These are phyloP conservation scores for Melanostoma scalare DNA, from an alignment of 2,888 invertebrate species.

Conservation along the genomic window DNA sequence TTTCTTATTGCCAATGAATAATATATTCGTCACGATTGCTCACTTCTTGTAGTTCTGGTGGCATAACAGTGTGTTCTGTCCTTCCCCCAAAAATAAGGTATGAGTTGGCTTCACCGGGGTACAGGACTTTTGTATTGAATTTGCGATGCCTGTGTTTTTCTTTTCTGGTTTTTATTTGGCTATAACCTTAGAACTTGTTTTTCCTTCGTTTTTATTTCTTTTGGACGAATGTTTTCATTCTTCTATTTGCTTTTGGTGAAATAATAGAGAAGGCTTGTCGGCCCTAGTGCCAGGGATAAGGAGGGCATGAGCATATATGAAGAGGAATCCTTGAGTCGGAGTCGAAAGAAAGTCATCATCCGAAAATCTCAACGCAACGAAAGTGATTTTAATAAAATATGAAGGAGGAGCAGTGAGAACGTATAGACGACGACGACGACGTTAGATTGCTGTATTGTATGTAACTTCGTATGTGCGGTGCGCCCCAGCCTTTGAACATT, in stretches of 20 bases:
- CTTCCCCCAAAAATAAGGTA: constrained; percentile 26
- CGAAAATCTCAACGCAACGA: constrained; percentile 81
- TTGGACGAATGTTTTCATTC: constrained; percentile 55
- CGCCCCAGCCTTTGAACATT: constrained; percentile 45
- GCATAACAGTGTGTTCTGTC: constrained; percentile 17
- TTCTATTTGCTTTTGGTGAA: constrained; percentile 62
- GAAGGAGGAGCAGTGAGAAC: constrained; percentile 73
- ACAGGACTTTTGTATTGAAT: constrained; percentile 64
- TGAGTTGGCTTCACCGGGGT: constrained; percentile 7
- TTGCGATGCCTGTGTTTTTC: constrained; percentile 28
- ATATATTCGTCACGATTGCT: constrained; percentile 73
- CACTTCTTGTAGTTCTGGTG: constrained; percentile 71
- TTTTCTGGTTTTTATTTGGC: constrained; percentile 58
- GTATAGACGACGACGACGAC: constrained; percentile 7
- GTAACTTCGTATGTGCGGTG: neutral
- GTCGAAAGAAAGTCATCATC: constrained; percentile 73
- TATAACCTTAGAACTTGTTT: constrained; percentile 61
- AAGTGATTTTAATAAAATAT: constrained; percentile 82
- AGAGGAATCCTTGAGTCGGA: constrained; percentile 44
- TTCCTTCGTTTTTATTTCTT: constrained; percentile 33
- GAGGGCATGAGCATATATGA: neutral
- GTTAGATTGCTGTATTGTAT: constrained; percentile 41
- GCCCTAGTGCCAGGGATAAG: neutral
- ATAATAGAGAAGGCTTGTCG: constrained; percentile 30
- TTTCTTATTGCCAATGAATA: constrained; percentile 73